Evolutionary conservation across 92 coral and sea anemone genomes (phyloP).

Genomic region (Montipora capitata): DNA sequence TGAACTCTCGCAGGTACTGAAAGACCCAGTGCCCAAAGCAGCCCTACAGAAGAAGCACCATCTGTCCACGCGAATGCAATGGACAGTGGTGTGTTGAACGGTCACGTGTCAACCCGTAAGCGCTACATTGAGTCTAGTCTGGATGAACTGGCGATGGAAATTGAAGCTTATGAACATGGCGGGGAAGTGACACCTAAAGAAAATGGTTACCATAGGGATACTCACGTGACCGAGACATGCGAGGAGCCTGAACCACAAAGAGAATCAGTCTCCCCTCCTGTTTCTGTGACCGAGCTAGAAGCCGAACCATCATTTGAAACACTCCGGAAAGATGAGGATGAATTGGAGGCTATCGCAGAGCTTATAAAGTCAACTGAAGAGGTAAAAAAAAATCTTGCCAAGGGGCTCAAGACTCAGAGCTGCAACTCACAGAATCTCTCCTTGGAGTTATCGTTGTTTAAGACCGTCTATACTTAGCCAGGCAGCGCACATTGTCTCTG

Average conservation of each 20-base stretch:
- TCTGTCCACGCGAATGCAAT: conserved; percentile 22
- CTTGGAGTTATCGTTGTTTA: no score
- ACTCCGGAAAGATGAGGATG: conserved; percentile 42
- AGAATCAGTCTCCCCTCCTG: conserved; percentile 9
- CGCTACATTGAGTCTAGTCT: conserved; percentile 88
- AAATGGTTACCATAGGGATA: not conserved
- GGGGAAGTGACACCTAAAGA: conserved; percentile 47
- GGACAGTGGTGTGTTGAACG: conserved; percentile 47
- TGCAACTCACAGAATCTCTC: no score
- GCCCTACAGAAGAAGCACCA: conserved; percentile 50
- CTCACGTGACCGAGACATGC: not conserved
- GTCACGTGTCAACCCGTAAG: conserved; percentile 66
- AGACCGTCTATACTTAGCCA: no score
- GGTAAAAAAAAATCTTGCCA: conserved; percentile 6
- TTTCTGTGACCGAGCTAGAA: not conserved
- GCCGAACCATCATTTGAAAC: conserved; percentile 25
- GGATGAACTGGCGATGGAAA: conserved; percentile 89
- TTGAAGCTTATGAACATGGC: conserved; percentile 84
- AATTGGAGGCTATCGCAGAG: conserved; percentile 31
- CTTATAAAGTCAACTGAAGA: conserved; percentile 16
- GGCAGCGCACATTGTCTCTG: no score
- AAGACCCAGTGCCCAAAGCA: conserved; percentile 45
- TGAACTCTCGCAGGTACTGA: conserved; percentile 5
- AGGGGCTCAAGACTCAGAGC: no score
- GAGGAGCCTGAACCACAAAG: not conserved